Evolutionary conservation across 2,888 invertebrate species (phyloP).

Genomic region (Notodonta ziczac): DNA sequence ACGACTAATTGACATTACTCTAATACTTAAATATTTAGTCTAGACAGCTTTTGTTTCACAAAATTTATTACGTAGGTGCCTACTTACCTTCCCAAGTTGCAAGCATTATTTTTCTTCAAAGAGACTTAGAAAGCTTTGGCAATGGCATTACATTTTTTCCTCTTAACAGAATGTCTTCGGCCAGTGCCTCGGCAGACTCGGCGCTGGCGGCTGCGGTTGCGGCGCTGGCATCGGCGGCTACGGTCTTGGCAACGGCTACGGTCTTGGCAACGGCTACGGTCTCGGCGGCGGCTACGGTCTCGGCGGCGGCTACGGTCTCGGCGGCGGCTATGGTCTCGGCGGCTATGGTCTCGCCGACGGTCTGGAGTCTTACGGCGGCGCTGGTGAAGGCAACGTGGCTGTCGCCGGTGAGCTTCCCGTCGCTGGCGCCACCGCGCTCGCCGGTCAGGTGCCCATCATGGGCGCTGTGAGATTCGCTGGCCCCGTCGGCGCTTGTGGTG

Average conservation of each 20-base stretch:
- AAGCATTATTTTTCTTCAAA: too few species aligned
- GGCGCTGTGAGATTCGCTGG: constrained; percentile 47
- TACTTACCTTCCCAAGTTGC: too few species aligned
- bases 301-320: constrained; percentile 3
- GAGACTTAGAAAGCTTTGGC: neutral
- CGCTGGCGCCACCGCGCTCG: constrained; percentile 38
- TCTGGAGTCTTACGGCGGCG: constrained; percentile 24
- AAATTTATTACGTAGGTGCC: too few species aligned
- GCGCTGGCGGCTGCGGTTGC: constrained; percentile 5
- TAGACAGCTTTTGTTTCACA: too few species aligned
- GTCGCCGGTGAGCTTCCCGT: constrained; percentile 49
- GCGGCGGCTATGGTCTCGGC: constrained; percentile 15
- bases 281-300: constrained; percentile 14
- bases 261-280: constrained; percentile 11
- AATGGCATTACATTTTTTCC: neutral
- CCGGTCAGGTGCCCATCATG: constrained; percentile 45
- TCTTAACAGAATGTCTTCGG: constrained; percentile 21
- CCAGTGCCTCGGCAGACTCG: constrained; percentile 31
- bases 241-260: constrained; percentile 6
- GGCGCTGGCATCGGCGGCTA: constrained; percentile 11
- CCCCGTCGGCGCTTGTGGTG: constrained; percentile 44
- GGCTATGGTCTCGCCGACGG: constrained; percentile 20
- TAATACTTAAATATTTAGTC: too few species aligned
- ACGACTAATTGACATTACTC: too few species aligned
- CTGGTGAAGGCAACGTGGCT: constrained; percentile 36